These are phyloP conservation scores for Pocillopora grandis DNA, from an alignment of 92 coral and sea anemone genomes.

Conservation along the genomic window DNA sequence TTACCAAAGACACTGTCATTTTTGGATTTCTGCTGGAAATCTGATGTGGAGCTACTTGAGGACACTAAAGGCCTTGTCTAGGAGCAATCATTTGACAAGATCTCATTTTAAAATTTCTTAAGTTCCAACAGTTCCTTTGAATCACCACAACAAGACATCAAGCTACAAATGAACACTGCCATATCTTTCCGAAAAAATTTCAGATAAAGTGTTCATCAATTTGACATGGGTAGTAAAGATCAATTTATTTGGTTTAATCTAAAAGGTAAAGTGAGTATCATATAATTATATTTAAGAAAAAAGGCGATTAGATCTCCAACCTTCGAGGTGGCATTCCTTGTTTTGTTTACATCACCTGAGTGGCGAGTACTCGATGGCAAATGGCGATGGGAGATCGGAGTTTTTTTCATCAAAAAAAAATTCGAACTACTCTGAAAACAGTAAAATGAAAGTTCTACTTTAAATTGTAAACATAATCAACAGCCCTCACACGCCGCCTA, in stretches of 20 bases:
- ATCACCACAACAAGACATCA: too few relatives aligned
- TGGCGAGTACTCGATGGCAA: not conserved
- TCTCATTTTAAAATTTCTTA: not conserved
- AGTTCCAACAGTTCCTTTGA: too few relatives aligned
- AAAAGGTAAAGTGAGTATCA: too few relatives aligned
- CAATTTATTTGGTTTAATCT: too few relatives aligned
- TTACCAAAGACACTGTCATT: constrained; percentile 5
- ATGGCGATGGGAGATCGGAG: constrained; percentile 22
- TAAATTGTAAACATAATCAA: too few relatives aligned
- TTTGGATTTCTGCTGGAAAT: not conserved
- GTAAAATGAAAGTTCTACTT: not conserved
- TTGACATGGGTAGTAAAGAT: too few relatives aligned
- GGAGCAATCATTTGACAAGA: not conserved
- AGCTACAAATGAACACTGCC: too few relatives aligned
- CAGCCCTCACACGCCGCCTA: not conserved
- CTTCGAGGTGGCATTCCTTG: constrained; percentile 3
- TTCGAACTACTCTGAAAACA: not conserved
- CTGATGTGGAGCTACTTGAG: constrained; percentile 9
- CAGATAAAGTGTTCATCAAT: too few relatives aligned
- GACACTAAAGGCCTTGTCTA: constrained; percentile 19
- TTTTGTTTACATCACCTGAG: constrained; percentile 14
- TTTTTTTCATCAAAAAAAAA: constrained; percentile 25
- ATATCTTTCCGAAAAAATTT: too few relatives aligned
- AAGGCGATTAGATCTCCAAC: not conserved
- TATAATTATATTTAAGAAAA: not conserved